Base-by-base conservation (phyloP, 1,140 invertebrate species). In the Ostrea denselamellosa region DNA sequence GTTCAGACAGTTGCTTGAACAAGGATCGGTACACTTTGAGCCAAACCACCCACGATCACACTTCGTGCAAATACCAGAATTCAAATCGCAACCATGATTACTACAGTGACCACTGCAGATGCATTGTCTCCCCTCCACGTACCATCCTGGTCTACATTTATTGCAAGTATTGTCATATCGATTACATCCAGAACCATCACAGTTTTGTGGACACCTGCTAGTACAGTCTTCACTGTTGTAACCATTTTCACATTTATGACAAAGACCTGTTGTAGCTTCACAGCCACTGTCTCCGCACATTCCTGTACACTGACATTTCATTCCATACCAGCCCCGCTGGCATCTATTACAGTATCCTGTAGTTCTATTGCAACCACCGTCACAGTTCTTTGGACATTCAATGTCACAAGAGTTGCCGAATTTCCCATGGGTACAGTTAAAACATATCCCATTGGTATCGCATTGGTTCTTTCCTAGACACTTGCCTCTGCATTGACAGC, bases 51-150 rank as follows among this genome's bases (percentile, higher is more conserved):
- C 87, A 17, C n/a, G 51, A 44, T 88, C 77, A 22, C 87, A 88
- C 8, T 86, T 53, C 0, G 52, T 58, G 52, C 87, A 88, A 8
- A 58, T 22, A 28, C 87, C 85, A 25, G 71, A 56, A 7, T 83
- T 71, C 28, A 51, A 53, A 34, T 86, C 52, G 71, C 87, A 88
- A 12, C 85, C 81, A n/a, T 86, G 53, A 53, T 71, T n/a, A 22
- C 52, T 77, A 56, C 87, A 88, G 52, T 88, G 85, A 17, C 87
- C 87, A 28, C 62, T 88, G 25, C 87, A 88, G 25, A 62, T 56
- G 44, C 87, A 88, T 53, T 71, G 34, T n/a, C 12, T 54, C 53
- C 34, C 10, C n/a, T 51, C 34, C 17, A 62, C 84, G 28, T n/a
- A 86, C 85, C 65, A 77, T 0, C 51, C 68, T 65, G 44, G n/a